Percentiles rank a stretch among this genome's conserved stretches.
phyloP scores from a whole-genome alignment of 2,888 invertebrate species.

The Eledona agricola region DNA sequence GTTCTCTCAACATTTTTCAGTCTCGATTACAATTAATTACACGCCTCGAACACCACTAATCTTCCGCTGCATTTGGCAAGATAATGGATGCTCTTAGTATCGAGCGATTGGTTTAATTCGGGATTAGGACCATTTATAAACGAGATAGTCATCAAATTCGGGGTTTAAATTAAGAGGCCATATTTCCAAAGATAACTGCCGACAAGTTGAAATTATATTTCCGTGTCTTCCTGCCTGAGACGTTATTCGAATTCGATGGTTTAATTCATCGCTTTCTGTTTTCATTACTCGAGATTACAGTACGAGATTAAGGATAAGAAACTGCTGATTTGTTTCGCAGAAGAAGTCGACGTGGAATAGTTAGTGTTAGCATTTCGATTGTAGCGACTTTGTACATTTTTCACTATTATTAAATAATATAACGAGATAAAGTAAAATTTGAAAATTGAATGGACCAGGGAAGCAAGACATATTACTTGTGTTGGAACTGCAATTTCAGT shows the following conservation, averaged over 20 bases:
- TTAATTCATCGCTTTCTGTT: slow-evolving; percentile 6
- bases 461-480: too few relatives aligned
- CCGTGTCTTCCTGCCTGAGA: not conserved
- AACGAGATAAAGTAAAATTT: too few relatives aligned
- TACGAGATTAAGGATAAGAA: not conserved
- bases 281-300: not conserved
- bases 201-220: slow-evolving; percentile 22
- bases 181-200: slow-evolving; percentile 16
- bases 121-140: slow-evolving; percentile 22
- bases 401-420: too few relatives aligned
- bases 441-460: too few relatives aligned
- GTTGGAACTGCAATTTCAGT: too few relatives aligned
- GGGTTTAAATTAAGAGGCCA: slow-evolving; percentile 14
- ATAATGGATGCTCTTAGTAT: slow-evolving; percentile 24
- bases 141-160: slow-evolving; percentile 13
- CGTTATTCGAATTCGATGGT: slow-evolving; percentile 13
- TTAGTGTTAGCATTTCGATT: too few relatives aligned
- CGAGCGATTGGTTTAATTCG: slow-evolving; percentile 7
- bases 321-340: slow-evolving; percentile 1
- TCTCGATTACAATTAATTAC: slow-evolving; percentile 10
- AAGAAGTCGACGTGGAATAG: too few relatives aligned
- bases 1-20: too few relatives aligned
- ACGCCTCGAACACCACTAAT: slow-evolving; percentile 2
- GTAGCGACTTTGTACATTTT: too few relatives aligned
- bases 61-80: slow-evolving; percentile 23